These are phyloP conservation scores for Brachynemurus nebulosus DNA, from an alignment of 2,888 invertebrate genomes.

Conservation along the genomic window DNA sequence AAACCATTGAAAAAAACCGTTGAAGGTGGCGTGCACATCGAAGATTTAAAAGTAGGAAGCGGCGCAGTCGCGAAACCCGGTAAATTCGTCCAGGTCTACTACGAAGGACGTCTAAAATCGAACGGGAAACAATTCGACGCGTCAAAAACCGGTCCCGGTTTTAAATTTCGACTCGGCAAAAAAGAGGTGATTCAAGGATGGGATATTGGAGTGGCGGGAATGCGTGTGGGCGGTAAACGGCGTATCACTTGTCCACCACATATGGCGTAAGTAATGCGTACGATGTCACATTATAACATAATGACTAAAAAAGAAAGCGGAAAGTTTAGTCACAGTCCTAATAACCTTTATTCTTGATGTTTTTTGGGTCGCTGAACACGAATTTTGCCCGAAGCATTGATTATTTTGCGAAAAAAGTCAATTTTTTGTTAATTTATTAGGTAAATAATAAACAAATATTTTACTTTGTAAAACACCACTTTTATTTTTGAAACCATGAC, in stretches of 20 bases:
- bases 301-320: conserved; percentile 1
- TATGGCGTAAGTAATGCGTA: conserved; percentile 77
- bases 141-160: conserved; percentile 59
- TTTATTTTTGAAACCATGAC: no score
- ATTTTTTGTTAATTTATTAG: no score
- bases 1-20: conserved; percentile 39
- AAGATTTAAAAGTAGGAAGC: conserved; percentile 67
- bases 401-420: no score
- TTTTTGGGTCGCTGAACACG: no score
- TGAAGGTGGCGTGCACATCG: conserved; percentile 65
- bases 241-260: conserved; percentile 69
- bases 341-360: no score
- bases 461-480: no score
- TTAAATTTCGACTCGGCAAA: conserved; percentile 70
- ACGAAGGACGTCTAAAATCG: conserved; percentile 65
- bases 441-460: no score
- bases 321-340: no score
- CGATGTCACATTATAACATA: conserved; percentile 11
- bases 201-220: conserved; percentile 80
- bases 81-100: conserved; percentile 64
- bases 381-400: no score
- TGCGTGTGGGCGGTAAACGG: conserved; percentile 90
- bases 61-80: conserved; percentile 68
- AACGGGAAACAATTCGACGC: conserved; percentile 84
- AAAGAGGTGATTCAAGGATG: conserved; percentile 84